Conservation (phyloP, 2,888 invertebrate genomes). For the Timandra comae region DNA sequence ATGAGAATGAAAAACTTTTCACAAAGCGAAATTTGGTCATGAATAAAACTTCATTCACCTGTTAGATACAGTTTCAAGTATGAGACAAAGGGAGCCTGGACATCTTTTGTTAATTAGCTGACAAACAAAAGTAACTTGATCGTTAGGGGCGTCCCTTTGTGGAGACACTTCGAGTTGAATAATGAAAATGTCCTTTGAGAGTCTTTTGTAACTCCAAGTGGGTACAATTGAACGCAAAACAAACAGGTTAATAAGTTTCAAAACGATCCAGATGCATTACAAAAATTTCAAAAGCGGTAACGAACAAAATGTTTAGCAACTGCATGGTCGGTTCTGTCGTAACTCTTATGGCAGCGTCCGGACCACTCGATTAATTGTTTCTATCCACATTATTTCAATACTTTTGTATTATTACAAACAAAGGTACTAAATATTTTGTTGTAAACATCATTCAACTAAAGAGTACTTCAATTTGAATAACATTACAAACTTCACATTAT, state of each 20-base stretch:
- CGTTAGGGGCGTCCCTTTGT: slow-evolving; percentile 60
- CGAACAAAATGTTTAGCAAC: slow-evolving; percentile 69
- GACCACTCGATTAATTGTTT: slow-evolving; percentile 73
- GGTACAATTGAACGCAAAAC: slow-evolving; percentile 56
- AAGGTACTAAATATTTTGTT: slow-evolving; percentile 7
- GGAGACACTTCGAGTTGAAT: slow-evolving; percentile 39
- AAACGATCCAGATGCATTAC: slow-evolving; percentile 76
- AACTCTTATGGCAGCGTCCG: slow-evolving; percentile 69
- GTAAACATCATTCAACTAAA: slow-evolving; percentile 16
- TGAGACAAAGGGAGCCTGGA: slow-evolving; percentile 43
- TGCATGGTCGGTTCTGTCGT: slow-evolving; percentile 60
- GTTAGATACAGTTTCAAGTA: slow-evolving; percentile 39
- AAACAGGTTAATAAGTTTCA: slow-evolving; percentile 75
- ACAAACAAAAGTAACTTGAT: slow-evolving; percentile 71
- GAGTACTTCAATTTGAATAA: slow-evolving; percentile 23
- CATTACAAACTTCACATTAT: slow-evolving; percentile 20
- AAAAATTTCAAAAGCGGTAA: slow-evolving; percentile 64
- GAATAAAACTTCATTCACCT: slow-evolving; percentile 45
- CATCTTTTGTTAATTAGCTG: slow-evolving; percentile 66
- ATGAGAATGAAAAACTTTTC: slow-evolving; percentile 36
- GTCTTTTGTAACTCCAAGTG: slow-evolving; percentile 51
- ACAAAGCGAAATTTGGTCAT: slow-evolving; percentile 23
- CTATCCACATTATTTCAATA: slow-evolving; percentile 54
- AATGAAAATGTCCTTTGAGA: slow-evolving; percentile 61
- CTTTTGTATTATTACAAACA: slow-evolving; percentile 46